Evolutionary conservation across 2,113 vertebrate species (phyloP).

Genomic region (Hystrix brachyura): DNA sequence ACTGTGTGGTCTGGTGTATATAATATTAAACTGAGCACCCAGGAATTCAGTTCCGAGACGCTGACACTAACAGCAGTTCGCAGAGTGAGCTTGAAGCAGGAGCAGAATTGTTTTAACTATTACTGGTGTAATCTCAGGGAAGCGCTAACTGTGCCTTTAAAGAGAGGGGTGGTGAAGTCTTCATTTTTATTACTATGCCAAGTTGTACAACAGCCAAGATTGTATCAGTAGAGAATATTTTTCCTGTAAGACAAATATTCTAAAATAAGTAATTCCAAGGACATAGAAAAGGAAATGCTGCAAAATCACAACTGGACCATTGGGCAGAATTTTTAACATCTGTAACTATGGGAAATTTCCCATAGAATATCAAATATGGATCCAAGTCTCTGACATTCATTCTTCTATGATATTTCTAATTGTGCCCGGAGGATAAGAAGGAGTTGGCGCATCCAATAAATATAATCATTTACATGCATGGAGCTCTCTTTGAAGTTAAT

Average conservation of each 20-base stretch:
- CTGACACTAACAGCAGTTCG: background rate
- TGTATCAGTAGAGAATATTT: conserved; percentile 49
- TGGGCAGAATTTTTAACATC: conserved; percentile 79
- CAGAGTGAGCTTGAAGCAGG: conserved; percentile 30
- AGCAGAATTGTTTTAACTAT: background rate
- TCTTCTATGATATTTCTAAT: conserved; percentile 85
- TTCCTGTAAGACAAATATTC: conserved; percentile 61
- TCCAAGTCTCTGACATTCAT: conserved; percentile 81
- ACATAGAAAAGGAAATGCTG: conserved; percentile 60
- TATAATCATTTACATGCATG: conserved; percentile 84
- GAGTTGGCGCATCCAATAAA: conserved; percentile 84
- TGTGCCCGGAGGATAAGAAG: conserved; percentile 83
- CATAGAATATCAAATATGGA: conserved; percentile 82
- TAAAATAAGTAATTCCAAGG: conserved; percentile 69
- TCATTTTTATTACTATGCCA: conserved; percentile 36
- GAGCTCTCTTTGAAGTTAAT: conserved; percentile 85
- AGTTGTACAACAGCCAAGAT: background rate
- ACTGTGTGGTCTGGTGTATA: background rate
- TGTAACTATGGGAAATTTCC: conserved; percentile 80
- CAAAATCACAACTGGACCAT: conserved; percentile 62
- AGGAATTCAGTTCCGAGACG: background rate
- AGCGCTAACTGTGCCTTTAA: background rate
- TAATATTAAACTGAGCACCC: conserved; percentile 14
- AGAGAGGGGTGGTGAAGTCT: background rate
- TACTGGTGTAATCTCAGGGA: conserved; percentile 41